Base-by-base conservation (phyloP, 2,888 invertebrate genomes). In the Calameuta idolon region DNA sequence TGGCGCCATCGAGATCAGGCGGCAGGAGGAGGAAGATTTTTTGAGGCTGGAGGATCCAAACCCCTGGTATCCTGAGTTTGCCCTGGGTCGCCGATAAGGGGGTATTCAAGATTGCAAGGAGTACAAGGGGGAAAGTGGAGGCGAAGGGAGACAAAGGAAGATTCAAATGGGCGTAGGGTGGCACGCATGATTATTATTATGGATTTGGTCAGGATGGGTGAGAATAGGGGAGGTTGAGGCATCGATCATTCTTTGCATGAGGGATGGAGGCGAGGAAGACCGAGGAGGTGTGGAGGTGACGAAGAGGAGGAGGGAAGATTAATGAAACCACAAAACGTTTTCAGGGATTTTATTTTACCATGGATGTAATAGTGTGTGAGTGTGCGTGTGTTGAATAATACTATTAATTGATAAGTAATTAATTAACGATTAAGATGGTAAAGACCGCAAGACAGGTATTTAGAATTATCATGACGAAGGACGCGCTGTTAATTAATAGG, bases 331-430 rank as follows among this genome's bases (percentile, higher is more conserved):
- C 85, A 85, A 87, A 87, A 88, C 88, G 87, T 83, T 87, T 87
- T 90, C 89, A 90, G 90, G 89, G 90, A 91, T 89, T 89, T 89
- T 90, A 89, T 85, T 89, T 90, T 89, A 89, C 86, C 89, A 86
- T 87, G 90, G 83, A 90, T 90, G 90, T 90, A 89, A 90, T 88
- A 86, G 85, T 87, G 90, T 88, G 90, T 90, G 89, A 89, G 89
- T 89, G 90, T 89, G 90, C 87, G 89, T 89, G 90, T 89, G 90
- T 89, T 88, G 85, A 89, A 86, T 89, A 89, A 88, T 89, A 90
- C 85, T 89, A 89, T 89, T 91, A 90, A 89, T 90, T 89, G 83
- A 89, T 90, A 91, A 91, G 90, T 89, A 86, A 90, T 84, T 81
- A 82, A 85, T 90, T 89, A 88, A 88, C 86, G 86, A 87, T 88